Evolutionary conservation across 2,113 vertebrate genomes (phyloP).

Genomic region (Rhinichthys klamathensis): DNA sequence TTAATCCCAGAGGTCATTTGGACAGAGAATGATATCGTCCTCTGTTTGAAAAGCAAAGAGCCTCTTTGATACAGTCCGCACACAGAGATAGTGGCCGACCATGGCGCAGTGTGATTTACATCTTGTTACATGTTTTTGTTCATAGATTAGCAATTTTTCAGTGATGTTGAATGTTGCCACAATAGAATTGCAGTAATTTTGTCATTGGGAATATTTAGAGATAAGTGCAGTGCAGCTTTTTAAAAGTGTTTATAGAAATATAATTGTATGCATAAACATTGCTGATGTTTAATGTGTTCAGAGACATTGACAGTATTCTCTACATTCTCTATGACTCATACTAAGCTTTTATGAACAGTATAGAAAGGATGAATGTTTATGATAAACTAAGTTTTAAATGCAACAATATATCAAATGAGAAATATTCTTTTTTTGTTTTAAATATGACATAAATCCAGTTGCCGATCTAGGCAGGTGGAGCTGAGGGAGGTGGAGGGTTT

Average conservation of each 20-base stretch:
- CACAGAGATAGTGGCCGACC: neutral
- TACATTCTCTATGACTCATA: neutral
- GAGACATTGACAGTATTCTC: neutral
- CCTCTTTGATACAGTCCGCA: neutral
- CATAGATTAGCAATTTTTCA: neutral
- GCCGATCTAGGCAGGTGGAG: too few relatives aligned
- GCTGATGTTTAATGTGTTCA: neutral
- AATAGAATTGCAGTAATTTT: neutral
- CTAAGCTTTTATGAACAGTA: neutral
- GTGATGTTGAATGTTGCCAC: neutral
- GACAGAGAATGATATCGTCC: constrained; percentile 1
- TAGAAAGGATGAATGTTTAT: neutral
- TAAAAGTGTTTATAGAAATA: neutral
- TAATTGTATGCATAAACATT: neutral
- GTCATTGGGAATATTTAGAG: neutral
- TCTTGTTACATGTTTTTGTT: neutral
- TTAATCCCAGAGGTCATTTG: constrained; percentile 47
- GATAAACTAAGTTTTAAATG: neutral
- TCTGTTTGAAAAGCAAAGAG: neutral
- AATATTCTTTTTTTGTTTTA: too few relatives aligned
- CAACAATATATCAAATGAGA: neutral
- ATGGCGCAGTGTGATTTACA: neutral
- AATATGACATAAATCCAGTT: too few relatives aligned
- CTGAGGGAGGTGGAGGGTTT: too few relatives aligned
- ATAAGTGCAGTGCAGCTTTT: neutral